Conservation (phyloP, 2,797 vertebrate genomes). For the Rhodeus uyekii region DNA sequence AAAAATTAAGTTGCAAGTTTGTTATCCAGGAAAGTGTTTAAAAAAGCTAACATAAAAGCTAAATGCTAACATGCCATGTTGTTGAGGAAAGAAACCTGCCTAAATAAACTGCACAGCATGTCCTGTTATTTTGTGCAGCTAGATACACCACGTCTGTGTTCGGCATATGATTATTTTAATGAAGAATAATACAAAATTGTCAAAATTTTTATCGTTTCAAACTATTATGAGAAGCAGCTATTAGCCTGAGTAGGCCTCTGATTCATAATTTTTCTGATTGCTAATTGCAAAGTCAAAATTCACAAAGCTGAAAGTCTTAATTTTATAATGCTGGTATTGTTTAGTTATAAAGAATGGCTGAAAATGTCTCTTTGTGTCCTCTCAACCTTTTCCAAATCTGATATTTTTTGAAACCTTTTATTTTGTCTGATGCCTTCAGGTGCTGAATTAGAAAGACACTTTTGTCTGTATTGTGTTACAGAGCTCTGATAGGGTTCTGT, state of each 20-base stretch:
- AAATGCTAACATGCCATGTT: background rate
- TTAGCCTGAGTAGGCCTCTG: background rate
- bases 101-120: background rate
- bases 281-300: background rate
- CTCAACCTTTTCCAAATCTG: background rate
- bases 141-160: background rate
- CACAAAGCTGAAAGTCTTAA: background rate
- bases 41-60: no score
- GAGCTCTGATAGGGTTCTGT: background rate
- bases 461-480: slow-evolving; percentile 2
- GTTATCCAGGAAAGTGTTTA: no score
- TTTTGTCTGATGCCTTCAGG: background rate
- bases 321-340: background rate
- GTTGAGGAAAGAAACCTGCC: background rate
- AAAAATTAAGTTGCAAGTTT: no score
- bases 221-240: background rate
- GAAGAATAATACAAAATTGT: background rate
- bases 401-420: background rate
- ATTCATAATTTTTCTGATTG: background rate
- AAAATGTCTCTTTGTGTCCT: background rate
- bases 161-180: background rate
- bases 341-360: background rate
- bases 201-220: background rate
- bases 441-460: background rate
- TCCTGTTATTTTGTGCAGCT: background rate